Base-by-base conservation (phyloP, 2,113 vertebrate genomes). In the Indicator indicator region DNA sequence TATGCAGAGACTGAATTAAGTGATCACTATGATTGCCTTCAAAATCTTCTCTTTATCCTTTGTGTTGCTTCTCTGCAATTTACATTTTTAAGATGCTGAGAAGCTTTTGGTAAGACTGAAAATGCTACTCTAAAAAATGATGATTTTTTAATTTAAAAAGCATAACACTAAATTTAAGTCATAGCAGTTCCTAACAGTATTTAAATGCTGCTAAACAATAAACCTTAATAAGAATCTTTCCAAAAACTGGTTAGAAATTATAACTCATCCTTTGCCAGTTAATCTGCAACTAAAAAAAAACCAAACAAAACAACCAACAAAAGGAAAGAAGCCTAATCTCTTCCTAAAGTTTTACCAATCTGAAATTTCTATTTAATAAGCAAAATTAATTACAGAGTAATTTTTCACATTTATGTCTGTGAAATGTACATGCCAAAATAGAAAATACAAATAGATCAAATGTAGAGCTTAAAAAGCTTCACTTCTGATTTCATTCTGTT, bases 1-100 rank as follows among this genome's bases (percentile, higher is more conserved):
- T 98, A 98, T 97, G 98, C 97, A 98, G 97, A 97, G 96, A 98
- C 98, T 98, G 98, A 98, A 98, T 98, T 98, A 98, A 98, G 98
- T 98, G 97, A 98, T 98, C 98, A 98, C 97, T 98, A 97, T 97
- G 96, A 98, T 97, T 98, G 98, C 98, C 98, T 98, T 98, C 97
- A 97, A 98, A 98, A 98, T 98, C 98, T 98, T 98, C 97, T 97
- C 97, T 97, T 97, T 97, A 98, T 98, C 97, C 97, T 98, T 98
- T 98, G 97, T 98, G 98, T 97, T 96, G 97, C 97, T 98, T 97
- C 97, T 94, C 71, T 76, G 98, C 97, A 98, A 98, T 98, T 98
- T 98, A 98, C 97, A 98, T 98, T 98, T 98, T 98, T 98, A 98
- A 98, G 98, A 98, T 95, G 96, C 95, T 3, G 87, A 46, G 93